phyloP scores from a whole-genome alignment of 2,888 invertebrate species.

The Cabera pusaria region DNA sequence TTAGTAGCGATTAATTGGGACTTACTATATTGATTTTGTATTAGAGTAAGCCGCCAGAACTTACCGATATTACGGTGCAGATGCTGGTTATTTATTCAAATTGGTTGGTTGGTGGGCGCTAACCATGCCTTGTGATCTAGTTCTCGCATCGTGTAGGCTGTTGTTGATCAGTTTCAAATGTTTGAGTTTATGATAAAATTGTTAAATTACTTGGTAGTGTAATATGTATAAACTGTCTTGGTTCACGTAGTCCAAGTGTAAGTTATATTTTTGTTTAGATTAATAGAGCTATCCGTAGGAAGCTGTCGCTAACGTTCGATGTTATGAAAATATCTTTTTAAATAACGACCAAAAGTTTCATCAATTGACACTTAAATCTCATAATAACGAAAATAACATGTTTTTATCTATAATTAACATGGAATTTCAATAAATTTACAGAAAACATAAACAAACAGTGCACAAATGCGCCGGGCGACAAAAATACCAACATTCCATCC shows the following conservation, averaged over 20 bases:
- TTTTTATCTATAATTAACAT: conserved; percentile 28
- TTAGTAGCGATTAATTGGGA: conserved; percentile 69
- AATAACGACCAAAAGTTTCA: no score
- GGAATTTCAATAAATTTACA: conserved; percentile 35
- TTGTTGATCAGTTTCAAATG: no score
- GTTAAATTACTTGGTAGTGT: no score
- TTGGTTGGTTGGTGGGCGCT: conserved; percentile 6
- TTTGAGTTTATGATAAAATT: no score
- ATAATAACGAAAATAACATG: conserved; percentile 8
- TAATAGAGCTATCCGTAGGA: no score
- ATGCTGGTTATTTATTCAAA: conserved; percentile 60
- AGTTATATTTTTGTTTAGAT: no score
- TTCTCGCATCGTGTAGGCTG: no score
- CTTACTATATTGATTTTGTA: conserved; percentile 77
- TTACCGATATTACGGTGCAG: conserved; percentile 59
- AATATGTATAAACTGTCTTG: no score
- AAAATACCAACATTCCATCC: conserved; percentile 22
- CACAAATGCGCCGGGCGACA: conserved; percentile 19
- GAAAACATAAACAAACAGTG: conserved; percentile 31
- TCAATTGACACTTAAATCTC: conserved; percentile 2
- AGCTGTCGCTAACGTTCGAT: no score
- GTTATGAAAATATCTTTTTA: no score
- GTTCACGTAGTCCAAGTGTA: no score
- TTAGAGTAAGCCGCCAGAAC: conserved; percentile 64
- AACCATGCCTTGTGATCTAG: conserved; percentile 14